These are phyloP conservation scores for Papilio xuthus DNA, from an alignment of 1,140 invertebrate species.

Conservation along the genomic window DNA sequence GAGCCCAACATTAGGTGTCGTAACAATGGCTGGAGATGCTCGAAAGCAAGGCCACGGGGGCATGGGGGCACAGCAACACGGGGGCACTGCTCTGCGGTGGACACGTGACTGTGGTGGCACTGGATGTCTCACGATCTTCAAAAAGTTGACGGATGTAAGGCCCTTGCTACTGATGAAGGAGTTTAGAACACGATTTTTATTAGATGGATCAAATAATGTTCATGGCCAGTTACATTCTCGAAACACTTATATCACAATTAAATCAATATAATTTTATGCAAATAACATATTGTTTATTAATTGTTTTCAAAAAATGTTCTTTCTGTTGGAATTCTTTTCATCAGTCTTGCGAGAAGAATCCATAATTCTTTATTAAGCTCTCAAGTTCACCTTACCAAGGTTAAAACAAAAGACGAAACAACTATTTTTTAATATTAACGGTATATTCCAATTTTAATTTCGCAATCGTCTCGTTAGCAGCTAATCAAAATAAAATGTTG, in stretches of 20 bases:
- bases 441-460: neutral
- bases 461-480: slow-evolving; percentile 8
- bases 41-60: slow-evolving; percentile 33
- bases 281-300: too few relatives aligned
- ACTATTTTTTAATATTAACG: neutral
- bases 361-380: neutral
- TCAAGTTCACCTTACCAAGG: neutral
- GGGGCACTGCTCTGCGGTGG: neutral
- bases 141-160: neutral
- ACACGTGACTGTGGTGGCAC: neutral
- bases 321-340: too few relatives aligned
- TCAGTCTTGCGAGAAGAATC: too few relatives aligned
- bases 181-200: neutral
- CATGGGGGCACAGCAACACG: neutral
- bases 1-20: slow-evolving; percentile 36
- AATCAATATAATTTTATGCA: too few relatives aligned
- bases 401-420: neutral
- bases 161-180: neutral
- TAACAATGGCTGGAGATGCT: slow-evolving; percentile 25
- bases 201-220: neutral
- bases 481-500: neutral
- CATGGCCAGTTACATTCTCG: neutral
- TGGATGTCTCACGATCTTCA: neutral
- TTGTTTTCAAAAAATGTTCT: too few relatives aligned
- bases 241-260: too few relatives aligned